Evolutionary conservation across 2,113 vertebrate species (phyloP), one percentile per base, ranked within the genome.

Genomic region (Ailurus styani): DNA sequence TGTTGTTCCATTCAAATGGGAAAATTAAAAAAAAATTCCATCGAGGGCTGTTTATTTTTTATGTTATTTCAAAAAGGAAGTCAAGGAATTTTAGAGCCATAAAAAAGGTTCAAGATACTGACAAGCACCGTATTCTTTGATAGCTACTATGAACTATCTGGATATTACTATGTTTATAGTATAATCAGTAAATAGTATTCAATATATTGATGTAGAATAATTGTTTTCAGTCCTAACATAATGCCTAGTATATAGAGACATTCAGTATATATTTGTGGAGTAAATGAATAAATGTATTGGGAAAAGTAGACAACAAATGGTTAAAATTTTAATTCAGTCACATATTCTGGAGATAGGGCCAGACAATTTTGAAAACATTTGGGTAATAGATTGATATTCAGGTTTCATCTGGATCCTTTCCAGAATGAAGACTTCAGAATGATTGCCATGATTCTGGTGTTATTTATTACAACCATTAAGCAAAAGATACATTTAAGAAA

Each of bases 281-380:
- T 91, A 50, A 86, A 62, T 72, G n/a, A 62, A 81, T 78, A 87
- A 45, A 70, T 73, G 11, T 14, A 52, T 60, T 81, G 87, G 2
- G 57, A 95, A 93, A 50, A 70, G 13, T 42, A 93, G 27, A 37
- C 17, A 87, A 54, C 7, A 84, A 79, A 40, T 83, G 3, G 12
- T 93, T 85, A 85, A 88, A 90, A 57, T 29, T 91, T 90, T 87
- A 2, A 78, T 64, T 87, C 4, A 84, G 8, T 77, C 6, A 91
- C 1, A 40, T 82, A 68, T 86, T 95, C 68, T 90, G n/a, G 47
- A 84, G 5, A 31, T 9, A 83, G 13, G 52, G 7, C 0, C 37
- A 96, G 50, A 37, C 5, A 75, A 40, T 83, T 94, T 85, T 91
- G 47, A 93, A 97, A 96, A 82, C 34, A 82, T 73, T 81, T 95